phyloP scores from a whole-genome alignment of 2,888 invertebrate species.

The Muscina levida region DNA sequence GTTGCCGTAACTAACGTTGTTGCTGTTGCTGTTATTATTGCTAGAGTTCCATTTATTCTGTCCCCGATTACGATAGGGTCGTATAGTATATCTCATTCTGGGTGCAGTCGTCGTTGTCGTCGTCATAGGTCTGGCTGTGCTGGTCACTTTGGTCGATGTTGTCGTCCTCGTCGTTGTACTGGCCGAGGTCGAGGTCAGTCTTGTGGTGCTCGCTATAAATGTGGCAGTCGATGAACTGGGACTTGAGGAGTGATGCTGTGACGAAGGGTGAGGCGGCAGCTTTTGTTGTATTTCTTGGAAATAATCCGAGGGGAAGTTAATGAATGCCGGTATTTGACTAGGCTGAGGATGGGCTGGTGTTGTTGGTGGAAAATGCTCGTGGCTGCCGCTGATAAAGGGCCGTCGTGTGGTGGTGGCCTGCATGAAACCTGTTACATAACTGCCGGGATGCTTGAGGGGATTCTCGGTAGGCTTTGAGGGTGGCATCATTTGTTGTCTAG shows the following conservation, averaged over 20 bases:
- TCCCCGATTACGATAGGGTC: slow-evolving; percentile 80
- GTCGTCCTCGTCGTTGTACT: slow-evolving; percentile 44
- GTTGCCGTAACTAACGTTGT: slow-evolving; percentile 76
- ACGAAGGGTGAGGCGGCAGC: slow-evolving; percentile 66
- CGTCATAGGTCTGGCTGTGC: slow-evolving; percentile 77
- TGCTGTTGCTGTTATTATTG: slow-evolving; percentile 47
- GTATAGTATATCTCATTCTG: slow-evolving; percentile 78
- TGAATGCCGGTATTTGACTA: slow-evolving; percentile 77
- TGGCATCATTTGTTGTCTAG: slow-evolving; percentile 70
- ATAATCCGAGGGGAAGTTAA: slow-evolving; percentile 79
- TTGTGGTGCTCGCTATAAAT: slow-evolving; percentile 25
- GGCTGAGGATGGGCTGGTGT: slow-evolving; percentile 50
- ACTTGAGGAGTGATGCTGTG: slow-evolving; percentile 7
- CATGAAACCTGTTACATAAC: slow-evolving; percentile 44
- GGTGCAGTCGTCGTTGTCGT: slow-evolving; percentile 73
- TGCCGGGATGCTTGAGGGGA: slow-evolving; percentile 49
- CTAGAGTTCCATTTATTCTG: slow-evolving; percentile 79
- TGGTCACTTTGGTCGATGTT: slow-evolving; percentile 57
- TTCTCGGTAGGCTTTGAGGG: slow-evolving; percentile 59
- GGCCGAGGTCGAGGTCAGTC: slow-evolving; percentile 19
- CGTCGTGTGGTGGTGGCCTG: slow-evolving; percentile 50
- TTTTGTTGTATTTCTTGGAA: slow-evolving; percentile 78
- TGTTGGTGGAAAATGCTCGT: slow-evolving; percentile 69
- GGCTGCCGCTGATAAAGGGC: slow-evolving; percentile 70
- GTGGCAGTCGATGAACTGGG: slow-evolving; percentile 2